Evolutionary conservation across 2,113 vertebrate genomes (phyloP).

Genomic region (Varanus salvator): DNA sequence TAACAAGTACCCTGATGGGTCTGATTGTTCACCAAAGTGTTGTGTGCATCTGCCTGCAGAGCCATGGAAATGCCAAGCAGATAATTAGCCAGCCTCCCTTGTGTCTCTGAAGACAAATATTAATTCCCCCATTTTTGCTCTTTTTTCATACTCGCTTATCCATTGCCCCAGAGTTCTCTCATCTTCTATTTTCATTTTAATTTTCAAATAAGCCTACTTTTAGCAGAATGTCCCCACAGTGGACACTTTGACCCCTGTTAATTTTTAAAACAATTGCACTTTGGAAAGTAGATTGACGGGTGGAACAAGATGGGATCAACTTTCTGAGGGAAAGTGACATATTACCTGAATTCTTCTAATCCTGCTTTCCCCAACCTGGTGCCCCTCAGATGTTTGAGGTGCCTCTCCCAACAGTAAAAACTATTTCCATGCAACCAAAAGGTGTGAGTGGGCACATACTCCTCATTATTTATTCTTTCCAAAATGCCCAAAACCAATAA

Average conservation of each 20-base stretch:
- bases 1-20: conserved; percentile 71
- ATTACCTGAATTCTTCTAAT: background rate
- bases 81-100: conserved; percentile 65
- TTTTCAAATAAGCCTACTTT: background rate
- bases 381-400: too few species aligned
- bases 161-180: background rate
- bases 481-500: background rate
- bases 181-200: background rate
- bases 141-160: background rate
- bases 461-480: background rate
- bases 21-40: conserved; percentile 73
- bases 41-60: conserved; percentile 68
- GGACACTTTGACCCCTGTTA: background rate
- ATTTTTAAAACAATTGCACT: background rate
- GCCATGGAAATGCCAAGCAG: conserved; percentile 67
- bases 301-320: background rate
- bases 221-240: background rate
- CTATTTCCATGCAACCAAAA: background rate
- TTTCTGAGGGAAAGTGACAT: too few species aligned
- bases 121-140: conserved; percentile 37
- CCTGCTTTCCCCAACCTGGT: too few species aligned
- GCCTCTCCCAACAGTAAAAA: too few species aligned
- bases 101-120: conserved; percentile 28
- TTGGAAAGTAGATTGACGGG: background rate
- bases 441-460: background rate